These are phyloP conservation scores for Apamea monoglypha DNA, from an alignment of 2,888 invertebrate species.

Conservation along the genomic window DNA sequence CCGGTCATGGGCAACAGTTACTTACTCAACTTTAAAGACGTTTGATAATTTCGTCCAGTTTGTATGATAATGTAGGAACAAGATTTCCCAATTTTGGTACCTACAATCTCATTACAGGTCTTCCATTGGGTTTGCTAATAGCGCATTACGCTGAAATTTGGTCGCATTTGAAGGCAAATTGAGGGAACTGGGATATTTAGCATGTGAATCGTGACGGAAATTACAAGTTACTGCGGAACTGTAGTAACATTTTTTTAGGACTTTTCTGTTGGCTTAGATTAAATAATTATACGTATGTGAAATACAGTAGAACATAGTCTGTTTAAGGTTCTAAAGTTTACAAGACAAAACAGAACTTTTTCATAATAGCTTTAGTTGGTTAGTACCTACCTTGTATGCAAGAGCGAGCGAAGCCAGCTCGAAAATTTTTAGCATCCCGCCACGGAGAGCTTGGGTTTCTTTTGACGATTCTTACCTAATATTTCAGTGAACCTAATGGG, in stretches of 20 bases:
- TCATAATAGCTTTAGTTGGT: too few relatives aligned
- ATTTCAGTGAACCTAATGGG: too few relatives aligned
- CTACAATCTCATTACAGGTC: background rate
- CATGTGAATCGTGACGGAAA: constrained; percentile 23
- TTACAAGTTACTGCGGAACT: constrained; percentile 1
- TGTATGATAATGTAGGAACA: constrained; percentile 12
- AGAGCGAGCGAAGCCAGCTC: too few relatives aligned
- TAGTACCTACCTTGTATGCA: too few relatives aligned
- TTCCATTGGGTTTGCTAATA: constrained; percentile 13
- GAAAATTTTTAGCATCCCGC: too few relatives aligned
- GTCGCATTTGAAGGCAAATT: constrained; percentile 29
- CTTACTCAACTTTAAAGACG: background rate
- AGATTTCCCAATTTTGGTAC: background rate
- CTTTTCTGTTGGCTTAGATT: background rate
- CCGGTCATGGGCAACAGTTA: background rate
- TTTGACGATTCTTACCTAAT: too few relatives aligned
- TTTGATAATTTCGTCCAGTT: constrained; percentile 3
- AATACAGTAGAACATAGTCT: background rate
- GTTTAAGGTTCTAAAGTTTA: too few relatives aligned
- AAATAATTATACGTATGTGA: background rate
- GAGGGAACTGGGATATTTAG: constrained; percentile 6
- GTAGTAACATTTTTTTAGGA: constrained; percentile 1
- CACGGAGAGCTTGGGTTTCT: too few relatives aligned
- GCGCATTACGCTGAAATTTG: constrained; percentile 10
- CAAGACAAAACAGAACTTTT: too few relatives aligned